Evolutionary conservation across 2,888 invertebrate species (phyloP).

Genomic region (Pemphredon lugubris): DNA sequence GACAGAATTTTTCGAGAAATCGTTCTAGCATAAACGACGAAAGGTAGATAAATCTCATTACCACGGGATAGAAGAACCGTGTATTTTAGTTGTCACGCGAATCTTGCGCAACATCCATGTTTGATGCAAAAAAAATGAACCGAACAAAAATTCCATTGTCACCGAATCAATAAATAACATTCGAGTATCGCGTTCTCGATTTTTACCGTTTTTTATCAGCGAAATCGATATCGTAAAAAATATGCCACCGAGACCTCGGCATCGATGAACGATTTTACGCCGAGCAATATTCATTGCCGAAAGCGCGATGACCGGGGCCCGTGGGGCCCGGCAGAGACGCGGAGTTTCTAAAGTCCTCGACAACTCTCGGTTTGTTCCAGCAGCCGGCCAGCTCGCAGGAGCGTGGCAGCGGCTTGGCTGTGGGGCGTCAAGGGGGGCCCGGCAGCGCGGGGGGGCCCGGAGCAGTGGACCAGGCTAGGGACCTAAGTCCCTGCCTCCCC

Average conservation of each 20-base stretch:
- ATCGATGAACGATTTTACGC: not conserved
- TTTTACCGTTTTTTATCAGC: not conserved
- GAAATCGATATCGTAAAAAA: too few relatives aligned
- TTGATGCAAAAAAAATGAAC: too few relatives aligned
- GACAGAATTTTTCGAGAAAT: too few relatives aligned
- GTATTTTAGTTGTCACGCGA: too few relatives aligned
- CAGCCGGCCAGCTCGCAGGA: slow-evolving; percentile 84
- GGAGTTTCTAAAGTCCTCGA: slow-evolving; percentile 23
- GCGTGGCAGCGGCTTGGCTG: slow-evolving; percentile 80
- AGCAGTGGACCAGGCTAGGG: slow-evolving; percentile 87
- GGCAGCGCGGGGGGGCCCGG: slow-evolving; percentile 85
- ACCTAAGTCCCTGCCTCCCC: slow-evolving; percentile 88
- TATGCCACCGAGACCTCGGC: not conserved
- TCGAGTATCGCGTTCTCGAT: not conserved
- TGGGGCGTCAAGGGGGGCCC: slow-evolving; percentile 79
- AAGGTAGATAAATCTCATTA: too few relatives aligned
- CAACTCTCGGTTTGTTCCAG: slow-evolving; percentile 78
- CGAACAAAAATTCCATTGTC: too few relatives aligned
- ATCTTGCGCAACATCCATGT: too few relatives aligned
- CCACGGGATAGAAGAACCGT: too few relatives aligned
- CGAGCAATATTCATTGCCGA: not conserved
- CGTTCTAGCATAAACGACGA: too few relatives aligned
- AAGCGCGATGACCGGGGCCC: not conserved
- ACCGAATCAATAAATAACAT: too few relatives aligned
- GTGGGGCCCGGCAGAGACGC: too few relatives aligned